A percentile compares a stretch with the other conserved stretches of the same genome.
phyloP scores from a whole-genome alignment of 2,113 vertebrate species.

The Hippocampus mohnikei region DNA sequence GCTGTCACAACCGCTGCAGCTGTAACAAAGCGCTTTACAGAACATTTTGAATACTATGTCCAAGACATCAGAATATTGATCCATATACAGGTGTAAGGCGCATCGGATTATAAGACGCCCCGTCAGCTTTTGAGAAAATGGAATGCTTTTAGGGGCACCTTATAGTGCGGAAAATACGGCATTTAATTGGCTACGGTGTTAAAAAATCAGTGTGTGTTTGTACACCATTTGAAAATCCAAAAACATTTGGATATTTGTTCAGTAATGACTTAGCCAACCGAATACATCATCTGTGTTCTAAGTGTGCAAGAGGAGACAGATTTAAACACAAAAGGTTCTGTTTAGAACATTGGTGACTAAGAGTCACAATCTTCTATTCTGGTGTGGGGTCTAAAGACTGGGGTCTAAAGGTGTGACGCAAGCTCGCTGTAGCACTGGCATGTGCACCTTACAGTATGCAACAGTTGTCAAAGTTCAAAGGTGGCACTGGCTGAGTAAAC shows the following conservation, averaged over 20 bases:
- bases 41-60: too few relatives aligned
- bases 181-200: too few relatives aligned
- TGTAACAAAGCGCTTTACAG: too few relatives aligned
- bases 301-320: not conserved
- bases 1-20: too few relatives aligned
- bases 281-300: not conserved
- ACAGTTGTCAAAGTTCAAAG: constrained; percentile 38
- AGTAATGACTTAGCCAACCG: not conserved
- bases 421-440: not conserved
- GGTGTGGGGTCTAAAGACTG: not conserved
- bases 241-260: not conserved
- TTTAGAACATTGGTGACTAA: not conserved
- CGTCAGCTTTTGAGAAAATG: too few relatives aligned
- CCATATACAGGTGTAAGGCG: too few relatives aligned
- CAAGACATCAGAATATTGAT: too few relatives aligned
- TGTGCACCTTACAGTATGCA: constrained; percentile 7
- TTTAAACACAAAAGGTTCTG: not conserved
- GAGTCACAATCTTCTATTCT: not conserved
- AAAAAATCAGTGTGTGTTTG: not conserved
- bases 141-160: too few relatives aligned
- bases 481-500: constrained; percentile 35
- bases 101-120: too few relatives aligned
- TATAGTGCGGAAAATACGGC: too few relatives aligned
- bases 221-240: not conserved
- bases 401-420: not conserved